Conservation (phyloP, 1,140 invertebrate species). For the Hylyphantes graminicola region DNA sequence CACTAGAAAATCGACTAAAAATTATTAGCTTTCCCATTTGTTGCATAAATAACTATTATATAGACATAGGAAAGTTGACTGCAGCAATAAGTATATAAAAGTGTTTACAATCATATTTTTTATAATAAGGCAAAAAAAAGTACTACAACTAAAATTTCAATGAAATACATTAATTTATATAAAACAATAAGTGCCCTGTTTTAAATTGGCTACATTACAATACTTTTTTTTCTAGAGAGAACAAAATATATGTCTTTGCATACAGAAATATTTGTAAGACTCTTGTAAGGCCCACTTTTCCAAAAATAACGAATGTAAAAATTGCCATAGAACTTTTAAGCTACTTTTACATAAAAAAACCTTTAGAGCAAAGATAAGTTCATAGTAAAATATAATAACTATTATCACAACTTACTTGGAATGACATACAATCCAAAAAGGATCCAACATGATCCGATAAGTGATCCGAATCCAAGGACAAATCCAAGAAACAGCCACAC, state of each 20-base stretch:
- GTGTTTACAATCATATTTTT: not conserved
- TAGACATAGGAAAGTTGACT: too few species aligned
- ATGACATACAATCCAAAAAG: constrained; percentile 79
- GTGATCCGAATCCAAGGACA: constrained; percentile 92
- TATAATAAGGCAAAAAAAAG: not conserved
- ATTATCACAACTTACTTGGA: constrained; percentile 62
- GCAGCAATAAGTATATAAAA: not conserved
- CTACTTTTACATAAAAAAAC: not conserved
- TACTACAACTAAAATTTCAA: not conserved
- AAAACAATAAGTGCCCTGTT: not conserved
- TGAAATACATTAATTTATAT: not conserved
- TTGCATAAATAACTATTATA: too few species aligned
- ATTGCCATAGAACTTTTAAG: not conserved
- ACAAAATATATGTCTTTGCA: not conserved
- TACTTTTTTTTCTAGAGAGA: not conserved
- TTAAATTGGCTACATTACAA: not conserved
- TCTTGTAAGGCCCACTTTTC: not conserved
- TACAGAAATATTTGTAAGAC: not conserved
- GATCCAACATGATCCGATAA: constrained; percentile 96
- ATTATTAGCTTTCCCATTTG: too few species aligned
- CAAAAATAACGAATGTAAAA: not conserved
- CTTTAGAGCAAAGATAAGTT: too few species aligned
- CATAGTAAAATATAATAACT: too few species aligned
- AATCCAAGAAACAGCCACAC: constrained; percentile 98
- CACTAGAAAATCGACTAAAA: too few species aligned